A percentile compares a stretch with the other conserved stretches of the same genome.
Evolutionary conservation across 2,113 vertebrate species (phyloP).

Genomic region (Datnioides undecimradiatus): DNA sequence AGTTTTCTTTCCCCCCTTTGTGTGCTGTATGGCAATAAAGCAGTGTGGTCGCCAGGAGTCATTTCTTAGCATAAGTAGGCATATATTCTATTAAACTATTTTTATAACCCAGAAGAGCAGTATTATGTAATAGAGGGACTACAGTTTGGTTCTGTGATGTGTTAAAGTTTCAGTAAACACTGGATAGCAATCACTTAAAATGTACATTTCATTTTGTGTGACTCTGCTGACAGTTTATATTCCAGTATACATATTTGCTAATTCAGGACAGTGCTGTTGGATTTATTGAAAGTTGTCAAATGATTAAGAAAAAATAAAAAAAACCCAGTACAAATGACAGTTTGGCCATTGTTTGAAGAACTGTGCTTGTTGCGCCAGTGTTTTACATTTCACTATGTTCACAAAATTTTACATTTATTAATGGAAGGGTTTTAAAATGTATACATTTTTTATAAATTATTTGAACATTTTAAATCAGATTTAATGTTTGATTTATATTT

Average conservation of each 20-base stretch:
- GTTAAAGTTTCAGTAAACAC: constrained; percentile 75
- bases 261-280: constrained; percentile 79
- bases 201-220: constrained; percentile 83
- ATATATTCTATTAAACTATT: constrained; percentile 66
- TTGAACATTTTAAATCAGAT: no score
- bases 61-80: constrained; percentile 72
- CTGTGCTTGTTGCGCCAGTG: no score
- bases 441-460: no score
- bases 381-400: no score
- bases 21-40: constrained; percentile 78
- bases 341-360: constrained; percentile 31
- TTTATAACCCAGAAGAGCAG: constrained; percentile 81
- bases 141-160: constrained; percentile 69
- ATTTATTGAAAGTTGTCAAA: constrained; percentile 82
- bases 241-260: constrained; percentile 80
- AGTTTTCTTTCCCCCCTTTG: constrained; percentile 18
- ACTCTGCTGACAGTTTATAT: constrained; percentile 80
- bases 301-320: constrained; percentile 82
- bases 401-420: no score
- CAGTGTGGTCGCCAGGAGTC: constrained; percentile 59
- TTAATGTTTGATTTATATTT: no score
- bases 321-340: constrained; percentile 53
- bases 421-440: no score
- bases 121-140: constrained; percentile 73
- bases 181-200: constrained; percentile 75